Evolutionary conservation across 2,113 vertebrate genomes (phyloP).

Genomic region (Atherinomorus stipes): DNA sequence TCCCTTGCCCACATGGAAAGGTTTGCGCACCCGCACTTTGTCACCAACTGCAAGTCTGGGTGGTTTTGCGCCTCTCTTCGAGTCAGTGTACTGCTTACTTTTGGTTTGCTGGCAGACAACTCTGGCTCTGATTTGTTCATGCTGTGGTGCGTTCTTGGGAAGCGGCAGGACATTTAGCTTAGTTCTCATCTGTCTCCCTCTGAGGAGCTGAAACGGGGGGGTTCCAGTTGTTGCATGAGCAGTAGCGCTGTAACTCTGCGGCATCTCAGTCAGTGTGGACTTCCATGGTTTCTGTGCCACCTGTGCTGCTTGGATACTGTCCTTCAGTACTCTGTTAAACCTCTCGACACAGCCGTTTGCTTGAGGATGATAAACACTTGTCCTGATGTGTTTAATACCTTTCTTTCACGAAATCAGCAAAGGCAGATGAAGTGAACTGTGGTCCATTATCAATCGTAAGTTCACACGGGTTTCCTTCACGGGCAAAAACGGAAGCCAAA

Average conservation of each 20-base stretch:
- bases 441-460: not conserved
- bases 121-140: no score
- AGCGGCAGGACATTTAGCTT: no score
- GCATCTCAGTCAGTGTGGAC: no score
- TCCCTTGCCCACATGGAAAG: not conserved
- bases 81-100: not conserved
- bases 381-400: not conserved
- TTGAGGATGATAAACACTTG: not conserved
- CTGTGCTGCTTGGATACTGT: no score
- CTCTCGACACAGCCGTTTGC: not conserved
- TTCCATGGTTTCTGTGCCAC: not conserved
- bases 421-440: not conserved
- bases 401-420: not conserved
- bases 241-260: not conserved
- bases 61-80: not conserved
- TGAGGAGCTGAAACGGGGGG: no score
- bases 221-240: no score
- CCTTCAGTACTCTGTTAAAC: not conserved
- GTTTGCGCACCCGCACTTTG: not conserved
- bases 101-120: no score
- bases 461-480: not conserved
- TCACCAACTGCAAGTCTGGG: not conserved
- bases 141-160: no score
- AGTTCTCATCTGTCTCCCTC: no score
- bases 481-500: not conserved